Base-by-base conservation (phyloP, 1,140 invertebrate species). In the Pachyrhynchus sulphureomaculatus region DNA sequence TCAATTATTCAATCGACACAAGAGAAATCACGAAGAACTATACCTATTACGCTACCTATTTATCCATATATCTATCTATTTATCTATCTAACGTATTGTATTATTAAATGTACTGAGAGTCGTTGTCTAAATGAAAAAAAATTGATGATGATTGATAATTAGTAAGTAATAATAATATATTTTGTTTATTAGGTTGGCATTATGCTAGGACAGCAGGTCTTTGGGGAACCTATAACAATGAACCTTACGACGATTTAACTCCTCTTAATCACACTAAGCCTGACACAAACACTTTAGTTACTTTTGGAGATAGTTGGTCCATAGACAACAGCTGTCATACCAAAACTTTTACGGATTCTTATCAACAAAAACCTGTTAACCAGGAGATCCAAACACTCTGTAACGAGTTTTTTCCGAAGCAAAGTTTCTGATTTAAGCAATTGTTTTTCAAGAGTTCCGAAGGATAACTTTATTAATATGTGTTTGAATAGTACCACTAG, bases 151-250 rank as follows among this genome's bases (percentile, higher is more conserved):
- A n/a, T n/a, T n/a, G n/a, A n/a, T n/a, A n/a, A n/a, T n/a, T n/a
- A n/a, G n/a, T n/a, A n/a, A n/a, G n/a, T n/a, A n/a, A n/a, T n/a
- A n/a, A n/a, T n/a, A n/a, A n/a, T n/a, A n/a, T n/a, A n/a, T n/a
- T n/a, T n/a, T n/a, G n/a, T n/a, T n/a, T n/a, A n/a, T n/a, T 69
- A 82, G 91, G 88, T 18, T 91, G 84, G 86, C 92, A 93, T 78
- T 94, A 88, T 71, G 91, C 89, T 1, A 91, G 89, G 66, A 88
- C 91, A 0, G 92, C 88, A 0, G 95, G 95, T 1, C 76, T 98
- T 0, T 80, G 95, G 24, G 26, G 94, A 1, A 93, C 89, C 0
- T 89, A 93, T 79, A 91, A 94, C 77, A 91, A 95, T 71, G 95
- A 97, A 71, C 84, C 84, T 1, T 85, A 78, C 53, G 92, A 93